A percentile compares a stretch with the other conserved stretches of the same genome.
phyloP scores from a whole-genome alignment of 2,113 vertebrate genomes.

The Deroptyus accipitrinus region DNA sequence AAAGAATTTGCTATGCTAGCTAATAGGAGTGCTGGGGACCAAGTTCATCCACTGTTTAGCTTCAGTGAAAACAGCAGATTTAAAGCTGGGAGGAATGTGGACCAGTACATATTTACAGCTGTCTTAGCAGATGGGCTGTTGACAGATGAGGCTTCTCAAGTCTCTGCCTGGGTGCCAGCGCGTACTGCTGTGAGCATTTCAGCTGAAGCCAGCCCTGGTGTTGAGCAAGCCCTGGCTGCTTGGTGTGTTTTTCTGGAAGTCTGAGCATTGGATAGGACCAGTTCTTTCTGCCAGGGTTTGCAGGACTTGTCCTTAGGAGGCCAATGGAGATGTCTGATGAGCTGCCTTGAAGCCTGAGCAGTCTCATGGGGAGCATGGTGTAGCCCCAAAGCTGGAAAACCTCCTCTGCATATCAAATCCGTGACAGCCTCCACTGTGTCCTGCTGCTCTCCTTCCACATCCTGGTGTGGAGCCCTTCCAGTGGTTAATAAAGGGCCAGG shows the following conservation, averaged over 20 bases:
- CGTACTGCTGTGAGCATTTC: background rate
- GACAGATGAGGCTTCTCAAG: conserved; percentile 30
- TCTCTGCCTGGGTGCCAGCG: background rate
- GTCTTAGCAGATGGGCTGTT: conserved; percentile 47
- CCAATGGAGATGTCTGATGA: fast-evolving
- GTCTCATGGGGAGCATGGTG: background rate
- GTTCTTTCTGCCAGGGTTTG: background rate
- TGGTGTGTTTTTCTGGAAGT: background rate
- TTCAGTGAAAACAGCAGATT: conserved; percentile 35
- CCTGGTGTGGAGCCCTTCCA: background rate
- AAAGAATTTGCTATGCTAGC: background rate
- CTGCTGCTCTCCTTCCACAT: background rate
- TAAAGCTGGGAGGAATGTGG: conserved; percentile 23
- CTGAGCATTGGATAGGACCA: background rate
- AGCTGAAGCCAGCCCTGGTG: background rate
- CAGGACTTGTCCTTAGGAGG: background rate
- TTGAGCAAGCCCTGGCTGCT: background rate
- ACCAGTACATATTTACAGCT: conserved; percentile 27
- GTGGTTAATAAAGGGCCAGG: background rate
- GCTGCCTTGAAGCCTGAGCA: background rate
- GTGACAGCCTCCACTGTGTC: background rate
- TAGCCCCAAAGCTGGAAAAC: background rate
- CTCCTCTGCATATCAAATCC: background rate
- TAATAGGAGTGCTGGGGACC: background rate
- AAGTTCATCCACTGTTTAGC: background rate